These are phyloP conservation scores for Pteronotus mesoamericanus DNA, from an alignment of 2,797 vertebrate species.

Conservation along the genomic window DNA sequence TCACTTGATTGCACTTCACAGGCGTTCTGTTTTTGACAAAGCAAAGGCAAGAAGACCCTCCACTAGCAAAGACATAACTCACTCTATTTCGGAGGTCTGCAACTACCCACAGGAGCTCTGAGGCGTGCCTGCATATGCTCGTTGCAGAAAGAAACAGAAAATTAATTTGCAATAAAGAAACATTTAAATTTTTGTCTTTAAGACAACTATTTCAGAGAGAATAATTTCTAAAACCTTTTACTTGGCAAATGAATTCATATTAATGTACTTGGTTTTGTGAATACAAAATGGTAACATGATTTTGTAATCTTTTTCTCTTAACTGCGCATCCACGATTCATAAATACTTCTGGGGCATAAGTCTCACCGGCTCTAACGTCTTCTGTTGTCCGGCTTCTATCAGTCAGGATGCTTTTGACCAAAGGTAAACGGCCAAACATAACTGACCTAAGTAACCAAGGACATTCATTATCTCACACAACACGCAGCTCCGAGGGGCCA, in stretches of 20 bases:
- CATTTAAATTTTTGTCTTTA: background rate
- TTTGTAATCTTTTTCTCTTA: background rate
- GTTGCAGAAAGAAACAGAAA: background rate
- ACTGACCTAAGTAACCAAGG: background rate
- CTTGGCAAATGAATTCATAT: background rate
- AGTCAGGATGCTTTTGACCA: background rate
- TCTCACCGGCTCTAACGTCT: background rate
- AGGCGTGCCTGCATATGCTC: background rate
- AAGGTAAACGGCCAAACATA: background rate
- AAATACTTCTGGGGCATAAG: background rate
- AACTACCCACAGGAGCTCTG: background rate
- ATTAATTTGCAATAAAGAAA: background rate
- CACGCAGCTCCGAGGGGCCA: background rate
- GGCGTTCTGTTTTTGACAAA: background rate
- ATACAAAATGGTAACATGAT: background rate
- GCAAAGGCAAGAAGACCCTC: background rate
- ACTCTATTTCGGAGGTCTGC: too few relatives aligned
- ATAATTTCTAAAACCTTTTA: background rate
- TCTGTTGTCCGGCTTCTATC: background rate
- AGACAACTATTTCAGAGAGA: background rate
- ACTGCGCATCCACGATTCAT: background rate
- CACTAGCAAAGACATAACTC: background rate
- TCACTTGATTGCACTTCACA: background rate
- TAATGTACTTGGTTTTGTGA: background rate
- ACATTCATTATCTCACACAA: background rate